Base-by-base conservation (phyloP, 2,888 invertebrate species). In the Ametastegia equiseti region DNA sequence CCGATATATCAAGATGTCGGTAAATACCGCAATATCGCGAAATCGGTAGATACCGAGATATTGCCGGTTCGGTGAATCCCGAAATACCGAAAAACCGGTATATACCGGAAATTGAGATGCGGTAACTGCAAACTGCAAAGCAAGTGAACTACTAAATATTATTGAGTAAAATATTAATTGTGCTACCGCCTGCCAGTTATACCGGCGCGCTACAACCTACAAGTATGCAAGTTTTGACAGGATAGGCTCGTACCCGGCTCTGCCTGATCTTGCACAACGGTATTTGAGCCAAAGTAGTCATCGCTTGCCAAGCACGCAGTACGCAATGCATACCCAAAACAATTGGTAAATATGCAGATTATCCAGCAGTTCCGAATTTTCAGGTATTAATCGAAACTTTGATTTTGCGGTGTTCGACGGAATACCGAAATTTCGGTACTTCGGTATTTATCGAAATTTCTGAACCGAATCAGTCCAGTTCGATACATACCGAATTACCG, bases 11-110 rank as follows among this genome's bases (percentile, higher is more conserved):
- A 1, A 54, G 54, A 54, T 54, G 13, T 19, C 54, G 54, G n/a
- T 54, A n/a, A 19, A 54, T 54, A 54, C n/a, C 54, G 19, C n/a
- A n/a, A 54, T 54, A 54, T 54, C 4, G 54, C n/a, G n/a, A 54
- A 54, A 54, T 54, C n/a, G n/a, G 54, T 54, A n/a, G 54, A 54
- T 54, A 54, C 23, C 54, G 54, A 54, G n/a, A 54, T 54, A 54
- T 54, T 54, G 54, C 1, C 1, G 54, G 54, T 54, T 54, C 1
- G 54, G 54, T 2, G n/a, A 54, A 54, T 54, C 54, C n/a, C 11
- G n/a, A 13, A 54, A 54, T 54, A 54, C 19, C 54, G 54, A 15
- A 54, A 54, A 54, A 54, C 54, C 54, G 2, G 50, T 13, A 50
- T 50, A 42, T 42, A 42, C 42, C 4, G n/a, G n/a, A 54, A n/a